Conservation (phyloP, 2,888 invertebrate genomes). For the Aporophyla nigra region DNA sequence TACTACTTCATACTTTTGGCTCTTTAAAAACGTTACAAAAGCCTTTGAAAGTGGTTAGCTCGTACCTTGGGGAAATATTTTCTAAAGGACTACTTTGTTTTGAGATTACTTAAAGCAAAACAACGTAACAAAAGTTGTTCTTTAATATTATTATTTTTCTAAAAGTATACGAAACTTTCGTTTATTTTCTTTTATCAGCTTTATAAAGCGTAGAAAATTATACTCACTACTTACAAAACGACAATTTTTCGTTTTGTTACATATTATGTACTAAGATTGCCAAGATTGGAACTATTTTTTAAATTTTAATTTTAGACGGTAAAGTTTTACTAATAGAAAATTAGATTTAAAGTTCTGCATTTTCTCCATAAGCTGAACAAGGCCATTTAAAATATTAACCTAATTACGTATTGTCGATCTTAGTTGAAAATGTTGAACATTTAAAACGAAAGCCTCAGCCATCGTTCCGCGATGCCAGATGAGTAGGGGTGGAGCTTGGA, state of each 20-base stretch:
- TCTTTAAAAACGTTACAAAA: constrained; percentile 10
- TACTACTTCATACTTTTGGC: constrained; percentile 10
- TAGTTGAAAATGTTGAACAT: not conserved
- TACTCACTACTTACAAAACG: not conserved
- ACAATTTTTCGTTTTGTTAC: not conserved
- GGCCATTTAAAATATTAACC: not conserved
- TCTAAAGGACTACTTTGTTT: not conserved
- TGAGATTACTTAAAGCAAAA: not conserved
- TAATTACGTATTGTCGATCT: not conserved
- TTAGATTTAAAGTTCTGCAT: not conserved
- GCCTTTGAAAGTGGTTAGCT: constrained; percentile 10
- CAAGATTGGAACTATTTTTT: too few relatives aligned
- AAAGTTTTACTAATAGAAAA: not conserved
- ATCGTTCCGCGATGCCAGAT: constrained; percentile 20
- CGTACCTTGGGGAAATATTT: not conserved
- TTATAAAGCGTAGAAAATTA: not conserved
- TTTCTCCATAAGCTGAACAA: not conserved
- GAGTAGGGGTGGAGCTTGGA: not conserved
- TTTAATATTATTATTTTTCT: not conserved
- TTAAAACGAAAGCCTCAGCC: not conserved
- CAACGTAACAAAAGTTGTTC: not conserved
- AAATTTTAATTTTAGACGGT: too few relatives aligned
- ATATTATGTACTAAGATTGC: too few relatives aligned
- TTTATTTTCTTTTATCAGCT: not conserved
- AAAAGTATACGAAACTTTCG: not conserved